Evolutionary conservation across 2,797 vertebrate genomes (phyloP).

Genomic region (Cottoperca gobio): DNA sequence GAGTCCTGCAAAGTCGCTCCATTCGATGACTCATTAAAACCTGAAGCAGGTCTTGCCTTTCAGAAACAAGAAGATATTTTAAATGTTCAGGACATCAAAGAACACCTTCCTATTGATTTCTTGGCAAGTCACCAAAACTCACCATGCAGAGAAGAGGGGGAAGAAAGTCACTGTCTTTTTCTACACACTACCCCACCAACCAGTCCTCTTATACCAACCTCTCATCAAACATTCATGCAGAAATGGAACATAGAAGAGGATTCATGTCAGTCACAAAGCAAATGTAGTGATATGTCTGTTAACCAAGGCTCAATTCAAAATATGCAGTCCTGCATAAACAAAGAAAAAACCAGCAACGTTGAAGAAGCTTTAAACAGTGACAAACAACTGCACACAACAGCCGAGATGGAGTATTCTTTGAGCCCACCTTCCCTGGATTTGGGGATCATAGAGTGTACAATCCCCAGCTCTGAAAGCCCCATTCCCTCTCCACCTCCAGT

Average conservation of each 20-base stretch:
- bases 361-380: conserved; percentile 50
- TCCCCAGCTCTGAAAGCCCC: conserved; percentile 61
- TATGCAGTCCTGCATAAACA: conserved; percentile 46
- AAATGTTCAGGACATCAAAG: conserved; percentile 75
- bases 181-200: conserved; percentile 47
- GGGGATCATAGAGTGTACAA: conserved; percentile 68
- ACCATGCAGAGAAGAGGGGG: conserved; percentile 69
- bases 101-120: conserved; percentile 76
- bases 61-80: conserved; percentile 74
- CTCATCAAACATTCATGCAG: conserved; percentile 53
- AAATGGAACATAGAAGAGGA: conserved; percentile 52
- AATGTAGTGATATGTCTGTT: conserved; percentile 48
- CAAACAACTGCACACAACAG: conserved; percentile 44
- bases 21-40: conserved; percentile 61
- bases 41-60: conserved; percentile 56
- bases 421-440: conserved; percentile 70
- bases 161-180: conserved; percentile 60
- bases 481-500: conserved; percentile 56
- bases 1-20: conserved; percentile 53
- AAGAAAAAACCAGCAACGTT: conserved; percentile 52
- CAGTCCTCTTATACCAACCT: conserved; percentile 60
- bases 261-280: conserved; percentile 49
- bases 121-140: conserved; percentile 77
- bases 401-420: conserved; percentile 69
- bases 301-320: conserved; percentile 58